Evolutionary conservation across 2,888 invertebrate genomes (phyloP).

Genomic region (Chrysomela aeneicollis): DNA sequence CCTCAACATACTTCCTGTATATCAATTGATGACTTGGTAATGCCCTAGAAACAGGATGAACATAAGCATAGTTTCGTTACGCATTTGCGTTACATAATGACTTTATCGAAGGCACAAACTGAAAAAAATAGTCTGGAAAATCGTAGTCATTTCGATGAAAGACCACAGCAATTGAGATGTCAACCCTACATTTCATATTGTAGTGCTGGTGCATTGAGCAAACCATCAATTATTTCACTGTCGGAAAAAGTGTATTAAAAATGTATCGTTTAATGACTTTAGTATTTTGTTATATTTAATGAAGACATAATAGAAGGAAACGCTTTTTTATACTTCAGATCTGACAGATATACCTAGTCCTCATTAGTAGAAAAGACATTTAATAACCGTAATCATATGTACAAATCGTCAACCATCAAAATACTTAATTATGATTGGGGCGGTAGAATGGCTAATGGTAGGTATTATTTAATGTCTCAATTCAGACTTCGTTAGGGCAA

Average conservation of each 20-base stretch:
- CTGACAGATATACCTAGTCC: slow-evolving; percentile 30
- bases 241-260: not conserved
- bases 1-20: no score
- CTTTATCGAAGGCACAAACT: no score
- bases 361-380: slow-evolving; percentile 42
- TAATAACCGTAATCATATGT: slow-evolving; percentile 44
- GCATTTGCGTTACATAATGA: no score
- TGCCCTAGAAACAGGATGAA: no score
- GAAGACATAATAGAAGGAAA: slow-evolving; percentile 18
- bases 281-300: slow-evolving; percentile 17
- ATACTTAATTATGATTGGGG: slow-evolving; percentile 40
- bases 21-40: no score
- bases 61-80: no score
- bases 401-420: slow-evolving; percentile 42
- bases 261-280: slow-evolving; percentile 1
- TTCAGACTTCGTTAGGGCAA: not conserved
- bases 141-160: no score
- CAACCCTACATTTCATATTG: no score
- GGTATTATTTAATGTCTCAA: not conserved
- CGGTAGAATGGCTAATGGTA: slow-evolving; percentile 6
- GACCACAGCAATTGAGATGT: no score
- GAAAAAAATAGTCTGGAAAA: no score
- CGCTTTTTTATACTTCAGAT: slow-evolving; percentile 19
- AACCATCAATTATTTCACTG: not conserved
- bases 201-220: no score